Evolutionary conservation across 1,140 invertebrate species (phyloP).

Genomic region (Diabrotica virgifera): DNA sequence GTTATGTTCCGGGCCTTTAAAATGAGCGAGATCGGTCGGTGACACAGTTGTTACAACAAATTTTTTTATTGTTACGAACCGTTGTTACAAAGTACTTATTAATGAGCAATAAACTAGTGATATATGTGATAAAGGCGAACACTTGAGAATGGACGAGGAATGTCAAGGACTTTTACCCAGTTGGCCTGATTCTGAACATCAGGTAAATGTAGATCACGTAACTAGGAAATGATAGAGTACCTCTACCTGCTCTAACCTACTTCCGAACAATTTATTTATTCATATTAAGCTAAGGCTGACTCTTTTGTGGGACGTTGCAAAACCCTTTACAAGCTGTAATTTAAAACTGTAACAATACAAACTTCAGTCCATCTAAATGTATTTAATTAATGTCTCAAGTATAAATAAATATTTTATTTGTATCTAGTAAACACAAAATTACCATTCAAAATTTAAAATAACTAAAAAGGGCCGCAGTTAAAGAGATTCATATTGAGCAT

Average conservation of each 20-base stretch:
- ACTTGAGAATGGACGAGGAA: conserved; percentile 1
- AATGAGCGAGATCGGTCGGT: neutral
- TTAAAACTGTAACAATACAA: too few species aligned
- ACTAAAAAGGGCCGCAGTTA: too few species aligned
- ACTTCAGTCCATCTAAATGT: too few species aligned
- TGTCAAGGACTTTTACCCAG: conserved; percentile 12
- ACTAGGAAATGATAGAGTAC: neutral
- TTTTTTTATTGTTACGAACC: neutral
- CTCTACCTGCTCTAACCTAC: neutral
- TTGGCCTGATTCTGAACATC: conserved; percentile 15
- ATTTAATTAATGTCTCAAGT: too few species aligned
- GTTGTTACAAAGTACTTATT: neutral
- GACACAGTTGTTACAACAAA: neutral
- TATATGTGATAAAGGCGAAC: neutral
- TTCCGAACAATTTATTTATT: too few species aligned
- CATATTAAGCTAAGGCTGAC: too few species aligned
- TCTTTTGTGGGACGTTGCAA: too few species aligned
- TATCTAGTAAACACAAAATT: too few species aligned
- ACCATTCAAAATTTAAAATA: too few species aligned
- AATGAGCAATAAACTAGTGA: neutral
- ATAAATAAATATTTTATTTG: too few species aligned
- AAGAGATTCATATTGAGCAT: too few species aligned
- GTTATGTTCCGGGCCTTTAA: neutral
- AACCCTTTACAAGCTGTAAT: too few species aligned
- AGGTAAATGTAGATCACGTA: conserved; percentile 9